Base-by-base conservation (phyloP, 2,113 vertebrate species). In the Rissa tridactyla region DNA sequence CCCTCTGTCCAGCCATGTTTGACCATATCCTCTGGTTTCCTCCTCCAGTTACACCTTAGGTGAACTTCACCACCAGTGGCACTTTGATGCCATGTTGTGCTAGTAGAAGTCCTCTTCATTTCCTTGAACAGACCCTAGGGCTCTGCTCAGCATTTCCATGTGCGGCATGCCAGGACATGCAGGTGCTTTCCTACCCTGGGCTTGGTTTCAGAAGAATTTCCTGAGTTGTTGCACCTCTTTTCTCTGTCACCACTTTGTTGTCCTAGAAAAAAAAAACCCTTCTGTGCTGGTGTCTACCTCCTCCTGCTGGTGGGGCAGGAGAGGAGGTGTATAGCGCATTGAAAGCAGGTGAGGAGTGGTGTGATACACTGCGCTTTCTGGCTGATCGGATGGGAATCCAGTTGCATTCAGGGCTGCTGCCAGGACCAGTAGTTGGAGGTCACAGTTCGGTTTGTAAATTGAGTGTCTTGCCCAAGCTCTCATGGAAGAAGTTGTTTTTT, bases 391-490 rank as follows among this genome's bases (percentile, higher is more conserved):
- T 68, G 49, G 46, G 46, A 86, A 69, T 80, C 76, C 61, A 15
- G 17, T 58, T 66, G 32, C 44, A 36, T 47, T n/a, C n/a, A 9
- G 72, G n/a, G 36, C 62, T 92, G 62, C 54, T 96, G 78, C 60
- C 77, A 87, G 78, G 46, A 62, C 81, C 46, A 40, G 87, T 90
- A 94, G 36, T 82, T 4, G 1, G 36, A 79, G 49, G 78, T 73
- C 76, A 79, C 78, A 86, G 84, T 82, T 95, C 80, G 69, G 81
- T 90, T 80, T 82, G 75, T 90, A 97, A 80, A 82, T 87, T 61
- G 42, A 38, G 75, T 81, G 55, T 73, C 60, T 93, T 64, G 78
- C 75, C 58, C 7, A 5, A 87, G 70, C 20, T 87, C 22, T 80
- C 42, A 60, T 44, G 38, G 57, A 77, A 95, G 51, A 80, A 29